Conservation (phyloP, 1,140 invertebrate genomes). For the Brachionus sp. region DNA sequence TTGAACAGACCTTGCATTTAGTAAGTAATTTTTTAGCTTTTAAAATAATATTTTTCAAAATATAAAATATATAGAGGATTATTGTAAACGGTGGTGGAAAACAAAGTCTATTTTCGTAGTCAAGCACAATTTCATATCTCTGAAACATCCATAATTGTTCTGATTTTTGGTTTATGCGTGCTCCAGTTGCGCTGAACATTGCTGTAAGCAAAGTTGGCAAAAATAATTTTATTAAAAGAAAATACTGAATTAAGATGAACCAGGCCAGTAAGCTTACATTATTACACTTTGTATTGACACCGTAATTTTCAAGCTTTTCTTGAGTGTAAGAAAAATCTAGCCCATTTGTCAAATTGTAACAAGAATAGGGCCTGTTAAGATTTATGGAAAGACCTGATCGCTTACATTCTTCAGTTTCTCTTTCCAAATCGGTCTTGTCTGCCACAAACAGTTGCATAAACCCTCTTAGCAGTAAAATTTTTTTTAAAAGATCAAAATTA, state of each 20-base stretch:
- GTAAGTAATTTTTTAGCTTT: not conserved
- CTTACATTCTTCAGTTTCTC: conserved; percentile 46
- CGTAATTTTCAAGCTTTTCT: conserved; percentile 8
- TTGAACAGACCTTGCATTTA: not conserved
- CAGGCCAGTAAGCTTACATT: conserved; percentile 56
- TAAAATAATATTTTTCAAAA: not conserved
- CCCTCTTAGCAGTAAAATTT: conserved; percentile 55
- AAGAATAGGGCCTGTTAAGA: not conserved
- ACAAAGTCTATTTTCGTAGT: conserved; percentile 58
- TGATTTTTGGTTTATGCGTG: conserved; percentile 54
- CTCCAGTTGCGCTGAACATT: conserved; percentile 58
- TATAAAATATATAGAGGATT: not conserved
- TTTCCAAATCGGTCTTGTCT: conserved; percentile 56
- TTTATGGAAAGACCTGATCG: conserved; percentile 37
- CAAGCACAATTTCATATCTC: conserved; percentile 60
- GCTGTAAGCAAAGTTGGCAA: conserved; percentile 60
- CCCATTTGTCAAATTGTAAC: conserved; percentile 31
- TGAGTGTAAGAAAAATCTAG: conserved; percentile 1
- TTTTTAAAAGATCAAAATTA: conserved; percentile 51
- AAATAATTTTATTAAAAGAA: conserved; percentile 60
- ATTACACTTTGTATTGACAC: conserved; percentile 51
- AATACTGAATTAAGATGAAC: conserved; percentile 59
- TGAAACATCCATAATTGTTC: conserved; percentile 60
- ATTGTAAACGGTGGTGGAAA: conserved; percentile 44
- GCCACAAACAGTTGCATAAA: conserved; percentile 60